Evolutionary conservation across 1,140 invertebrate species (phyloP), one percentile per base, ranked within the genome.

Genomic region (Scaptomyza hsui): DNA sequence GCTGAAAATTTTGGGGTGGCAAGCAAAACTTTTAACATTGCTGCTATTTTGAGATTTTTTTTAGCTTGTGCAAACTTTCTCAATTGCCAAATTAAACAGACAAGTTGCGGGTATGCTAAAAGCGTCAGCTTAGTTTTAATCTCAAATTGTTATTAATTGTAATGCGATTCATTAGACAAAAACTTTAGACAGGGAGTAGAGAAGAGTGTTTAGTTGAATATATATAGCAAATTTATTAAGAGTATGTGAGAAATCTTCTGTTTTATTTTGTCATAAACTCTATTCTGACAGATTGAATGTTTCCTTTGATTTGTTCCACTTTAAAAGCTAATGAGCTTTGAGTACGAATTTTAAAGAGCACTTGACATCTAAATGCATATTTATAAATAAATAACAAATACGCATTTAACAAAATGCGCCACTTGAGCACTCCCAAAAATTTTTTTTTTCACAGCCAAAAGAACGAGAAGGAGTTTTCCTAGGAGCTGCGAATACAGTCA

Each of bases 331-430:
- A 56, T 68, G 29, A 64, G 32, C 37, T 37, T 16, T 16, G 24
- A 49, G 56, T 61, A 44, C 16, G 6, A 57, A 52, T 21, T 68
- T 39, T 61, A 76, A 35, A n/a, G 12, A 65, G 39, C 60, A 57
- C 62, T 73, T 24, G 32, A 60, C 21, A 49, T 39, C 55, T 44
- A 59, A 59, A 68, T 56, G n/a, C n/a, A 56, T 48, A 76, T 1
- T 29, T 7, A 29, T 79, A 75, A 77, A 86, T 68, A 81, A 75
- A 19, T 68, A 77, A 81, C 18, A 37, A 61, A 26, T 61, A 42
- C 24, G 62, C 53, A 83, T 72, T 72, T 78, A 82, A 70, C 44
- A 37, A 85, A 85, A 86, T 78, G 62, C 64, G 62, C 29, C 72
- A 75, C 72, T 75, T 72, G 59, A 75, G 52, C 53, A 45, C 21